Conservation (phyloP, 2,888 invertebrate genomes). For the Rugalucina vietnamica region DNA sequence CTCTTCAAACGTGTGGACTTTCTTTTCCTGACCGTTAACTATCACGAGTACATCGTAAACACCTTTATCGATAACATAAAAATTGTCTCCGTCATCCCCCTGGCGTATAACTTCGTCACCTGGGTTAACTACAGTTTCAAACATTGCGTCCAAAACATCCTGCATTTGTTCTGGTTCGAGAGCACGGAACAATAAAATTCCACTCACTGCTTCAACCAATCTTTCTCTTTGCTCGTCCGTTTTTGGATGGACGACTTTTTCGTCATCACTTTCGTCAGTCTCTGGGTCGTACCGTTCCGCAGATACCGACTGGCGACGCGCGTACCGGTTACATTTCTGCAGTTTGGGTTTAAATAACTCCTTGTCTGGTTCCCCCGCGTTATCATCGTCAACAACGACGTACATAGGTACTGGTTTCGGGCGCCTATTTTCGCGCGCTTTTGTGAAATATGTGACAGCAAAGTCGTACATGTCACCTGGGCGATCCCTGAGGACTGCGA, state of each 20-base stretch:
- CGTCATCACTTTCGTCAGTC: slow-evolving; percentile 80
- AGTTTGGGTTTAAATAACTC: slow-evolving; percentile 79
- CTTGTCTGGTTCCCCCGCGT: slow-evolving; percentile 82
- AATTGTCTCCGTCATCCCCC: slow-evolving; percentile 84
- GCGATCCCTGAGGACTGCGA: slow-evolving; percentile 82
- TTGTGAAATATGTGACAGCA: slow-evolving; percentile 83
- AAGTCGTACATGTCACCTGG: slow-evolving; percentile 82
- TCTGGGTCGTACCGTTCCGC: slow-evolving; percentile 84
- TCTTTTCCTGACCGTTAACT: slow-evolving; percentile 78
- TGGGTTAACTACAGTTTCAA: slow-evolving; percentile 80
- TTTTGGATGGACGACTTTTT: slow-evolving; percentile 81
- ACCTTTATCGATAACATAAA: slow-evolving; percentile 84
- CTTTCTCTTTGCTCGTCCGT: slow-evolving; percentile 82
- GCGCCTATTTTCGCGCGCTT: slow-evolving; percentile 77
- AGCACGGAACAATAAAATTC: slow-evolving; percentile 82
- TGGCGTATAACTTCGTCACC: slow-evolving; percentile 83
- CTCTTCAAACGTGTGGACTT: slow-evolving; percentile 82
- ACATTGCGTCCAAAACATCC: slow-evolving; percentile 84
- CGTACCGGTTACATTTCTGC: slow-evolving; percentile 76
- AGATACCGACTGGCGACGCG: slow-evolving; percentile 83
- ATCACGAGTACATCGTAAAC: slow-evolving; percentile 80
- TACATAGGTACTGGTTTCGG: slow-evolving; percentile 83
- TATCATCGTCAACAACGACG: slow-evolving; percentile 82
- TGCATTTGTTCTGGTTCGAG: slow-evolving; percentile 83
- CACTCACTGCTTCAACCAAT: slow-evolving; percentile 80